Evolutionary conservation across 2,113 vertebrate genomes (phyloP).

Genomic region (Chionomys nivalis): DNA sequence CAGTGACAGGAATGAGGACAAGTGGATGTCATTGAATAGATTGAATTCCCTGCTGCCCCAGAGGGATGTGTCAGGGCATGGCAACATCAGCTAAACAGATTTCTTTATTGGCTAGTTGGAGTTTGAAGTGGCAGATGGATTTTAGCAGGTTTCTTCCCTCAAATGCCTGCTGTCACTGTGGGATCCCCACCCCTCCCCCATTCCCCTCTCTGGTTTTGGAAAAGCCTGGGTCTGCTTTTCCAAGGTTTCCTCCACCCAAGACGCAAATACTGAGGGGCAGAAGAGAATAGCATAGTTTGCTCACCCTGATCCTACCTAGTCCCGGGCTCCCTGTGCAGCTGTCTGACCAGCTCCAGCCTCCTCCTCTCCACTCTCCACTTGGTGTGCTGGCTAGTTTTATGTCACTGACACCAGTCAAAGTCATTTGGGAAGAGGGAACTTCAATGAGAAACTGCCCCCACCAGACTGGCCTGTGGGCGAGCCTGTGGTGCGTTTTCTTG

Average conservation of each 20-base stretch:
- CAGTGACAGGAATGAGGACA: background rate
- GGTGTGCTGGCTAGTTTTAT: background rate
- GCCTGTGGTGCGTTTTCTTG: background rate
- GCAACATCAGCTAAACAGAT: background rate
- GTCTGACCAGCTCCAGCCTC: background rate
- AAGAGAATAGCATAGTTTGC: background rate
- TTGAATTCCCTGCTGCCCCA: background rate
- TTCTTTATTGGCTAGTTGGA: background rate
- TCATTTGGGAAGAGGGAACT: background rate
- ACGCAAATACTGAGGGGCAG: background rate
- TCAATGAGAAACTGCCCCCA: background rate
- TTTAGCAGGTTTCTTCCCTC: background rate
- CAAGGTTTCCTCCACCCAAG: background rate
- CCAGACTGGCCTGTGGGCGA: background rate
- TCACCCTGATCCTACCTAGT: background rate
- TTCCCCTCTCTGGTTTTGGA: slow-evolving; percentile 10
- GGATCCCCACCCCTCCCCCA: background rate
- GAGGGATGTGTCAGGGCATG: background rate
- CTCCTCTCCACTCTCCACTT: background rate
- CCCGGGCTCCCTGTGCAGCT: background rate
- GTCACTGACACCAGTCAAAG: background rate
- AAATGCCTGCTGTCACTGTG: background rate
- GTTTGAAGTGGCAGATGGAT: background rate
- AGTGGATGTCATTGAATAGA: background rate
- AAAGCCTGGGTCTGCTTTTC: background rate